Evolutionary conservation across 2,797 vertebrate genomes (phyloP).

Genomic region (Australoheros facetus): DNA sequence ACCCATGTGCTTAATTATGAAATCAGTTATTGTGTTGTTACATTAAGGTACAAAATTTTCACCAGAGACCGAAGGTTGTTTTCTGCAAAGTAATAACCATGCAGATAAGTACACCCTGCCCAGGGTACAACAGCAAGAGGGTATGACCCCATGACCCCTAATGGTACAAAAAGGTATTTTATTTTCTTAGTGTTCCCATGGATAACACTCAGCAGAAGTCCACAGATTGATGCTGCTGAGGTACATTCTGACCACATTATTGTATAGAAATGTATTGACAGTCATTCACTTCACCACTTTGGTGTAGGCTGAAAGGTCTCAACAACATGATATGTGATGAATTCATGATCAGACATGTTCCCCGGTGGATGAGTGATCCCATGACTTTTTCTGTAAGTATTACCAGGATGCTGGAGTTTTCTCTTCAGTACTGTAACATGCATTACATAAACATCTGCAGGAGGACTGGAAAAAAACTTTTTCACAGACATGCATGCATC

Average conservation of each 20-base stretch:
- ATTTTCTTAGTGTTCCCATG: too few relatives aligned
- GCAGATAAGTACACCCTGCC: neutral
- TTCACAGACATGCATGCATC: neutral
- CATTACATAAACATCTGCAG: neutral
- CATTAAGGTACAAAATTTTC: neutral
- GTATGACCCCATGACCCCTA: neutral
- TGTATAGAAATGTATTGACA: neutral
- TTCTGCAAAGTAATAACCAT: neutral
- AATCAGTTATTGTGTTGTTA: neutral
- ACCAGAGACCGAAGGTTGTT: neutral
- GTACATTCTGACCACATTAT: neutral
- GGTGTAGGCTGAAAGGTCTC: too few relatives aligned
- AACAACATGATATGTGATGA: neutral
- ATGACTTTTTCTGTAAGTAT: neutral
- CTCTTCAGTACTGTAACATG: neutral
- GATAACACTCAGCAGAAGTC: too few relatives aligned
- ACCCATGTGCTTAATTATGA: neutral
- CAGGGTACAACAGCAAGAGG: neutral
- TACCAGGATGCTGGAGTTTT: neutral
- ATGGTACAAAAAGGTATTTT: neutral
- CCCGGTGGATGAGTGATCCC: neutral
- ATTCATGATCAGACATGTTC: neutral
- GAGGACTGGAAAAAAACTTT: neutral
- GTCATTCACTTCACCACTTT: neutral
- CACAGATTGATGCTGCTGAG: neutral